Percentiles rank a stretch among this genome's conserved stretches.
These are phyloP conservation scores for Mormyrops boulengeri DNA, from an alignment of 2,797 vertebrate genomes.

Conservation along the genomic window DNA sequence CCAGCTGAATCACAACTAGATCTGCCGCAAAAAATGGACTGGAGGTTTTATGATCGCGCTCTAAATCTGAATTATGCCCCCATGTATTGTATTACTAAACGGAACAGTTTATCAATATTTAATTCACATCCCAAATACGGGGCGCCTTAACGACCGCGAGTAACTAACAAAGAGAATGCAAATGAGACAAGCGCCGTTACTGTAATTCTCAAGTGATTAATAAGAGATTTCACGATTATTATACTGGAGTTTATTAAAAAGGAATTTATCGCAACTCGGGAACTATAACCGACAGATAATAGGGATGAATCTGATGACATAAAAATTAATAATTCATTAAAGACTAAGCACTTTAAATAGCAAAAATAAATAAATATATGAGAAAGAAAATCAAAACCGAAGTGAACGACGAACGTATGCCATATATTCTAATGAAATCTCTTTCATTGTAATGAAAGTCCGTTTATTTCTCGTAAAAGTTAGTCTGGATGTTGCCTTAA, in stretches of 20 bases:
- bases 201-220: neutral
- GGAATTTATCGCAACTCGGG: neutral
- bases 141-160: neutral
- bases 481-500: neutral
- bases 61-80: neutral
- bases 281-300: neutral
- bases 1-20: neutral
- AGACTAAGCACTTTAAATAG: neutral
- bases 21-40: neutral
- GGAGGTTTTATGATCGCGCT: slow-evolving; percentile 9
- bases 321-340: neutral
- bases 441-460: neutral
- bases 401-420: neutral
- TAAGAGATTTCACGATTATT: neutral
- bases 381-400: neutral
- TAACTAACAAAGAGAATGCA: slow-evolving; percentile 12
- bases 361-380: neutral
- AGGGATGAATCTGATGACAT: neutral
- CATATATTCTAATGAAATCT: neutral
- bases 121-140: neutral
- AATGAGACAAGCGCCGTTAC: neutral
- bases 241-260: neutral
- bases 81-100: neutral
- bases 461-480: slow-evolving; percentile 8
- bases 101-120: slow-evolving; percentile 8